Conservation (phyloP, 2,888 invertebrate species). For the Melinaea marsaeus region DNA sequence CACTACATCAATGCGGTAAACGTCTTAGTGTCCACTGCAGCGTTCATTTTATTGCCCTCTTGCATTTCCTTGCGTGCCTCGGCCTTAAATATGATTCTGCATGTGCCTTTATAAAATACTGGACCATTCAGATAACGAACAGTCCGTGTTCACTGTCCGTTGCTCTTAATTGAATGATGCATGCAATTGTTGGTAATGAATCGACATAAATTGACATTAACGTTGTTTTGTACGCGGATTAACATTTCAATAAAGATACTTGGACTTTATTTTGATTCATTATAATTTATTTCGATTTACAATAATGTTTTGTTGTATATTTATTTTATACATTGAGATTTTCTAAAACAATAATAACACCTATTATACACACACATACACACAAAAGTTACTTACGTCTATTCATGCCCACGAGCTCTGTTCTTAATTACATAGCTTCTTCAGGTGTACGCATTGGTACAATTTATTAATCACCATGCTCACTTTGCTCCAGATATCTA, state of each 20-base stretch:
- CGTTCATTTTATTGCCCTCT: slow-evolving; percentile 42
- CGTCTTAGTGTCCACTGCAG: slow-evolving; percentile 52
- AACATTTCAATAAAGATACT: slow-evolving; percentile 10
- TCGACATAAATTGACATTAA: slow-evolving; percentile 28
- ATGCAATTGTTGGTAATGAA: slow-evolving; percentile 29
- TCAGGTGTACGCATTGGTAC: slow-evolving; percentile 42
- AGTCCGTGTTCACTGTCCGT: slow-evolving; percentile 36
- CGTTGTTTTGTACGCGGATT: slow-evolving; percentile 15
- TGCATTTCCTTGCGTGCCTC: slow-evolving; percentile 41
- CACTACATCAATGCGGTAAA: slow-evolving; percentile 58
- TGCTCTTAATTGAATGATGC: slow-evolving; percentile 37
- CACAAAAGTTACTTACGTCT: slow-evolving; percentile 26
- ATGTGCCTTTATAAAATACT: slow-evolving; percentile 37
- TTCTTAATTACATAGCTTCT: slow-evolving; percentile 49
- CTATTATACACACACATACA: no score
- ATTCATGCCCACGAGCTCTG: slow-evolving; percentile 39
- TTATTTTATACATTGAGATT: no score
- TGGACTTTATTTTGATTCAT: neutral
- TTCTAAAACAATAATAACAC: no score
- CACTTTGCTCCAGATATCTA: neutral
- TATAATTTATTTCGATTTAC: no score
- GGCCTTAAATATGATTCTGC: slow-evolving; percentile 42
- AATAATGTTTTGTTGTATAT: no score
- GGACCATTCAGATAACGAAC: slow-evolving; percentile 37
- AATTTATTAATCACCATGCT: slow-evolving; percentile 31